A percentile compares a stretch with the other conserved stretches of the same genome.
Evolutionary conservation across 2,888 invertebrate genomes (phyloP).

Genomic region (Steromphala cineraria): DNA sequence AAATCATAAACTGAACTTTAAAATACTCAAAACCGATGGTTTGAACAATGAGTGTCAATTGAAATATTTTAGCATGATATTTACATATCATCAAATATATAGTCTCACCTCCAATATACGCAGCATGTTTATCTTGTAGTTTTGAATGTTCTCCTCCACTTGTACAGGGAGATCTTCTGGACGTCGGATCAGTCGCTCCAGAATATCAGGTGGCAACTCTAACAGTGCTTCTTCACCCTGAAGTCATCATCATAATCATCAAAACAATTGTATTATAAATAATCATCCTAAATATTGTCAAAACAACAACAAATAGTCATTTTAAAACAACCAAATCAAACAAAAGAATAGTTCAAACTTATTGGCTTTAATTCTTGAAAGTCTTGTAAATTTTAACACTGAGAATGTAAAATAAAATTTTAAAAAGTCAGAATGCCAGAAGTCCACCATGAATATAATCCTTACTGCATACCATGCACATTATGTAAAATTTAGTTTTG

Average conservation of each 20-base stretch:
- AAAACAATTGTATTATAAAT: background rate
- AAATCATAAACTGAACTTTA: too few relatives aligned
- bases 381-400: too few relatives aligned
- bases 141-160: conserved; percentile 64
- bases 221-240: conserved; percentile 59
- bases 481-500: too few relatives aligned
- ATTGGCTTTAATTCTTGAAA: too few relatives aligned
- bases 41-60: background rate
- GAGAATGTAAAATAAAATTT: too few relatives aligned
- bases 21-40: too few relatives aligned
- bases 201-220: conserved; percentile 67
- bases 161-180: conserved; percentile 73
- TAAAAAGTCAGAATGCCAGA: too few relatives aligned
- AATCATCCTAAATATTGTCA: background rate
- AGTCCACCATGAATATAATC: too few relatives aligned
- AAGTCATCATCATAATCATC: background rate
- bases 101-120: conserved; percentile 70
- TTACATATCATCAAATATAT: background rate
- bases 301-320: background rate
- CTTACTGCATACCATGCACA: too few relatives aligned
- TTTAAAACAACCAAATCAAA: too few relatives aligned
- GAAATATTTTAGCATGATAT: background rate
- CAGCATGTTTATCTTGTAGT: conserved; percentile 71
- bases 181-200: conserved; percentile 68
- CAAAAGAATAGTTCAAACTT: too few relatives aligned